Evolutionary conservation across 2,113 vertebrate species (phyloP).

Genomic region (Holacanthus passer): DNA sequence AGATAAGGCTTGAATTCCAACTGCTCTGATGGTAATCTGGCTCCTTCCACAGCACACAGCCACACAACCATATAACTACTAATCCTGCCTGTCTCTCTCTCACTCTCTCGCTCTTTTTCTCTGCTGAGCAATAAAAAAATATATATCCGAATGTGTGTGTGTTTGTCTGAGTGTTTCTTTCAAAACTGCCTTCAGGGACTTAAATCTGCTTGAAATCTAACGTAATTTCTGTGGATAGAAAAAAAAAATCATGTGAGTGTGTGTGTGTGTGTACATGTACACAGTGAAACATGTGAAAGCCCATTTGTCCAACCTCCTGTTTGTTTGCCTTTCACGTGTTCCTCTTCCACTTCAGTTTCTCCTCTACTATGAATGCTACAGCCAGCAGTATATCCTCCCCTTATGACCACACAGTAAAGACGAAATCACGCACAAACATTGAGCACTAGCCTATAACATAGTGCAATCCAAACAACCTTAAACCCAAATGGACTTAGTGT

Average conservation of each 20-base stretch:
- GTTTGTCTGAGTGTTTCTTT: constrained; percentile 12
- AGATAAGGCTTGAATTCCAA: constrained; percentile 81
- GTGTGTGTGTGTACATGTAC: constrained; percentile 3
- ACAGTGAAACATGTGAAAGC: constrained; percentile 38
- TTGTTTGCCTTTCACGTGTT: constrained; percentile 30
- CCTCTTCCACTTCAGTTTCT: constrained; percentile 39
- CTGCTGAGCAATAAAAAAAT: constrained; percentile 16
- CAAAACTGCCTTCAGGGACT: constrained; percentile 26
- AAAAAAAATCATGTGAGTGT: background rate
- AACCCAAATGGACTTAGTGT: background rate
- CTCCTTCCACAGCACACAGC: constrained; percentile 61
- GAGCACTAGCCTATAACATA: background rate
- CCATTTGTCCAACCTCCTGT: constrained; percentile 13
- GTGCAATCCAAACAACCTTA: background rate
- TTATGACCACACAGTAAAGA: background rate
- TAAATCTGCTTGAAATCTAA: background rate
- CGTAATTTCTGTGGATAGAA: constrained; percentile 3
- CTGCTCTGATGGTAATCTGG: constrained; percentile 80
- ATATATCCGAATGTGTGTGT: background rate
- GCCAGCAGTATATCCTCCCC: background rate
- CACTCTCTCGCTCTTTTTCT: background rate
- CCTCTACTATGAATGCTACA: constrained; percentile 13
- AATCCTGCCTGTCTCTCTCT: constrained; percentile 52
- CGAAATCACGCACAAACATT: background rate
- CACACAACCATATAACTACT: constrained; percentile 54